These are phyloP conservation scores for Coenonympha glycerion DNA, from an alignment of 2,888 invertebrate genomes.

Conservation along the genomic window DNA sequence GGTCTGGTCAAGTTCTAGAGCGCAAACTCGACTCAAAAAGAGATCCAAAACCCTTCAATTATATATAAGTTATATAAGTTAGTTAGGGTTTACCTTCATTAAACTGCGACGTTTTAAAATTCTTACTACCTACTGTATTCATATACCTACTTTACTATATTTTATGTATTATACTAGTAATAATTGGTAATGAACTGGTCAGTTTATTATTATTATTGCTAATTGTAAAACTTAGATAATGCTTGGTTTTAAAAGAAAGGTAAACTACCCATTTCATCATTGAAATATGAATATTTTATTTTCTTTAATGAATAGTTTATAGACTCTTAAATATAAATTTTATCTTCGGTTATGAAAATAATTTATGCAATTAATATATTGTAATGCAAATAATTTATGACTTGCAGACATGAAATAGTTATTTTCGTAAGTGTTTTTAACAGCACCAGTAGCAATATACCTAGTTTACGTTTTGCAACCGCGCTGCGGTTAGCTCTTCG, in stretches of 20 bases:
- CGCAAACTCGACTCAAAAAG: too few species aligned
- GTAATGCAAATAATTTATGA: slow-evolving; percentile 51
- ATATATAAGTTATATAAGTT: too few species aligned
- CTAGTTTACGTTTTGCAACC: slow-evolving; percentile 27
- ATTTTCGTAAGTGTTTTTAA: slow-evolving; percentile 33
- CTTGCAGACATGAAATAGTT: slow-evolving; percentile 34
- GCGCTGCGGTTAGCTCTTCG: slow-evolving; percentile 21
- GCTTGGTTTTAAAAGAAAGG: neutral
- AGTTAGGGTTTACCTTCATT: too few species aligned
- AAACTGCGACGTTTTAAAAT: too few species aligned
- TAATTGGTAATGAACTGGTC: too few species aligned
- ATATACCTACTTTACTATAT: too few species aligned
- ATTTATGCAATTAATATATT: too few species aligned
- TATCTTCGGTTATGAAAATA: slow-evolving; percentile 42
- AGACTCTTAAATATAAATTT: neutral
- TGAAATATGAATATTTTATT: neutral
- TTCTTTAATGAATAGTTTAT: slow-evolving; percentile 6
- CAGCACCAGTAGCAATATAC: slow-evolving; percentile 34
- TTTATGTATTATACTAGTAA: too few species aligned
- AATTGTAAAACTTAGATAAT: neutral
- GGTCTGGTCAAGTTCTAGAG: too few species aligned
- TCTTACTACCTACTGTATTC: too few species aligned
- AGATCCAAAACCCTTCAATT: too few species aligned
- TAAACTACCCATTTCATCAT: slow-evolving; percentile 4
- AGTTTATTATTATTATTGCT: too few species aligned